Percentiles rank a stretch among this genome's conserved stretches.
Conservation (phyloP, 2,113 vertebrate genomes). For the Leucopsar rothschildi region DNA sequence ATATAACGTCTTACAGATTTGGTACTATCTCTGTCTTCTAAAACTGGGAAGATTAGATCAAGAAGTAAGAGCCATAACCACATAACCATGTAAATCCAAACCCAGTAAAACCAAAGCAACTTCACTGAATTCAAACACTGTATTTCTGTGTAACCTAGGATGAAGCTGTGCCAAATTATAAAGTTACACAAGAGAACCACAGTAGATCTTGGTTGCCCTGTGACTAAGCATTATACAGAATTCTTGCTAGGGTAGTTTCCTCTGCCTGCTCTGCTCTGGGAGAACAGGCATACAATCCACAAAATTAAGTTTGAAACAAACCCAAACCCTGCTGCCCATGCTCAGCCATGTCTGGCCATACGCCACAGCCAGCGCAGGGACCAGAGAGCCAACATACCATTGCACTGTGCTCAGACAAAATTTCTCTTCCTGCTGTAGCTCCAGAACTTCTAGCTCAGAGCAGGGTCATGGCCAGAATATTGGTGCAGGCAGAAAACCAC, state of each 20-base stretch:
- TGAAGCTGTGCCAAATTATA: neutral
- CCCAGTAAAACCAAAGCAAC: neutral
- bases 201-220: neutral
- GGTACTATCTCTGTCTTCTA: neutral
- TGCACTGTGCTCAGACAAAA: neutral
- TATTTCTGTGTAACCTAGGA: neutral
- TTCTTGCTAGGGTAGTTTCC: neutral
- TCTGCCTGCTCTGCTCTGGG: neutral
- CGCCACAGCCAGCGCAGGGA: neutral
- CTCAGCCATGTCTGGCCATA: accelerated
- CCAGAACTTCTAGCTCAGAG: neutral
- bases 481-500: neutral
- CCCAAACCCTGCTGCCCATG: neutral
- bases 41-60: neutral
- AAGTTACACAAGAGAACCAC: neutral
- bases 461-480: neutral
- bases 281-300: neutral
- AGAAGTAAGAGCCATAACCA: neutral
- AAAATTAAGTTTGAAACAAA: neutral
- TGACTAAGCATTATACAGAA: neutral
- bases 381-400: neutral
- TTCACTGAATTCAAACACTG: neutral
- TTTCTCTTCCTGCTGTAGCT: neutral
- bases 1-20: neutral
- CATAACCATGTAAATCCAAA: neutral